These are phyloP conservation scores for Chloropsis hardwickii DNA, from an alignment of 2,113 vertebrate genomes.

Conservation along the genomic window DNA sequence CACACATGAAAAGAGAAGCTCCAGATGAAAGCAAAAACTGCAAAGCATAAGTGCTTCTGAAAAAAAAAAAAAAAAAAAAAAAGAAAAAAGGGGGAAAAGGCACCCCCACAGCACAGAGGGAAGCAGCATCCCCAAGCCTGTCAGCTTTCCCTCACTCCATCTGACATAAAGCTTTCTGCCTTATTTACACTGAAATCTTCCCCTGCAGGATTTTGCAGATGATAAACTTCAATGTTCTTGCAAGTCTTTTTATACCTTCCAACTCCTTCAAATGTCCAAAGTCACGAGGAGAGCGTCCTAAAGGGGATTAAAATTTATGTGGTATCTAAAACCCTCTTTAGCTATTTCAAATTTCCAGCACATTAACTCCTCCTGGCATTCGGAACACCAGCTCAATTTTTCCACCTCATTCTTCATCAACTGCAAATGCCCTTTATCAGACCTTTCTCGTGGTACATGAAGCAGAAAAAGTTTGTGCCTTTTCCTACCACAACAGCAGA, in stretches of 20 bases:
- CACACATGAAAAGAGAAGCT: background rate
- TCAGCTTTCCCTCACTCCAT: background rate
- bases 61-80: no score
- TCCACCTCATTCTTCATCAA: conserved; percentile 11
- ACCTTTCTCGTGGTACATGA: background rate
- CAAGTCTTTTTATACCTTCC: background rate
- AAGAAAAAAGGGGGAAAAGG: accelerated
- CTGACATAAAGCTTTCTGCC: background rate
- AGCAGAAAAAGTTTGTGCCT: background rate
- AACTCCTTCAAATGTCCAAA: background rate
- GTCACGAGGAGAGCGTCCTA: background rate
- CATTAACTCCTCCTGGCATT: conserved; percentile 30
- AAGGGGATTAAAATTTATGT: background rate
- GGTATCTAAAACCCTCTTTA: background rate
- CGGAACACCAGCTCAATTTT: background rate
- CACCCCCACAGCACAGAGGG: background rate
- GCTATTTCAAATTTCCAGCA: background rate
- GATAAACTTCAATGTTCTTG: background rate
- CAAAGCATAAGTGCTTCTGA: background rate
- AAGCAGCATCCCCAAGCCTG: background rate
- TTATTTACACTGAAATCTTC: background rate
- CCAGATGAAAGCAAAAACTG: conserved; percentile 11
- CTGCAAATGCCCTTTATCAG: conserved; percentile 5
- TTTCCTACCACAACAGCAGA: background rate
- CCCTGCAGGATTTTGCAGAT: background rate